Evolutionary conservation across 2,113 vertebrate genomes (phyloP), one percentile per base, ranked within the genome.

Genomic region (Cephalopterus ornatus): DNA sequence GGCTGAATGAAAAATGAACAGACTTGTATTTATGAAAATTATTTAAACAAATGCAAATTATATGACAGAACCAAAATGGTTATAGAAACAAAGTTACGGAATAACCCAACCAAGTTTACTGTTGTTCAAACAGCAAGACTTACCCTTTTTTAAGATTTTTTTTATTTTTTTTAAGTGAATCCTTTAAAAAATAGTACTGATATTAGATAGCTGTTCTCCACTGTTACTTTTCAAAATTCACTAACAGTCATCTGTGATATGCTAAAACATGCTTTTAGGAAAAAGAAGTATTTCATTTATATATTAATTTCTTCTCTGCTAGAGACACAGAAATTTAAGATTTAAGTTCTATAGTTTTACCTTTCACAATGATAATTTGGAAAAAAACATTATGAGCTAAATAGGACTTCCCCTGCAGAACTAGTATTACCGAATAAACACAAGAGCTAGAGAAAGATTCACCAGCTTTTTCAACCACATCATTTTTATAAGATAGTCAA

Each of bases 11-110:
- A 95, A 95, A 94, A 72, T 75, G 23, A 97, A 96, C 82, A 89
- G 78, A 74, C 66, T 75, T 96, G 41, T 93, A 39, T 87, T 96
- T 96, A 91, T 63, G 55, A 97, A 89, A 77, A 93, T 93, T 97
- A 95, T 98, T 97, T 97, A 84, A 79, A 96, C 85, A 97, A 88
- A 55, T 97, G 92, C 61, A 72, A 97, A 97, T 82, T 94, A 81
- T 65, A 92, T 63, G 97, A 78, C 70, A 93, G 83, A 28, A 71
- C 7, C 55, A 90, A 90, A 96, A 93, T 80, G 27, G 37, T 75
- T 91, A n/a, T 67, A 92, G n/a, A 89, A 88, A 70, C 13, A 81
- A 84, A 85, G 42, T 84, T 76, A 86, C 35, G 92, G 65, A 93
- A 92, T 91, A 94, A 95, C 44, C 19, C 18, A 79, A 50, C n/a